Evolutionary conservation across 2,888 invertebrate species (phyloP), one percentile per base, ranked within the genome.

Genomic region (Melanophora roralis): DNA sequence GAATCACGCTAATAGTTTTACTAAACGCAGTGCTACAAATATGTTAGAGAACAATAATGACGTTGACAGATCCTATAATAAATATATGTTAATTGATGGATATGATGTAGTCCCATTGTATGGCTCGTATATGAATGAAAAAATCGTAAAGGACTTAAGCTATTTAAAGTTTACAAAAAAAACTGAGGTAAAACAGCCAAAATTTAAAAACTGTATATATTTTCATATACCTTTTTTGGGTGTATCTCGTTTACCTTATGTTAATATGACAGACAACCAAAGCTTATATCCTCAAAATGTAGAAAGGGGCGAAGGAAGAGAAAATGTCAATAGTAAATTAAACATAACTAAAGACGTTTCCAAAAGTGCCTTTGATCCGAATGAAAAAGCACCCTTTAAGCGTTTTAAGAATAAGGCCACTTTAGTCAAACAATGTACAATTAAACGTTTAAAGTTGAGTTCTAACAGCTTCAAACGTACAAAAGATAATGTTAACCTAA

Each of bases 91-190:
- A 81, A 67, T 9, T 19, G 83, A 86, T 78, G 85, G 85, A 5
- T 69, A 82, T 23, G 83, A 86, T 83, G 89, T 90, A 32, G 90
- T 90, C 36, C 90, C 90, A 11, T 84, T 86, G 60, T 90, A 88
- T 82, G 86, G 87, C 77, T 86, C 87, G n/a, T 84, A 89, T 14
- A 79, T 84, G 2, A 84, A 81, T 53, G 88, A 88, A 76, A 84
- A 85, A 21, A 87, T 90, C 60, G 85, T 83, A 74, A 90, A 90
- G 82, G 86, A 89, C 81, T 78, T 89, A 16, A 87, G 86, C 75
- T 78, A 83, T 69, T 47, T 88, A 1, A 82, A 84, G 67, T 85
- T 87, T 55, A 73, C 78, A 8, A 81, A 75, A 23, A 84, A 82
- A 45, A 81, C 64, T 55, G 84, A 82, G 27, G 74, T 71, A 34